A percentile compares a stretch with the other conserved stretches of the same genome.
Conservation (phyloP, 2,113 vertebrate genomes). For the Ptilonorhynchus violaceus region DNA sequence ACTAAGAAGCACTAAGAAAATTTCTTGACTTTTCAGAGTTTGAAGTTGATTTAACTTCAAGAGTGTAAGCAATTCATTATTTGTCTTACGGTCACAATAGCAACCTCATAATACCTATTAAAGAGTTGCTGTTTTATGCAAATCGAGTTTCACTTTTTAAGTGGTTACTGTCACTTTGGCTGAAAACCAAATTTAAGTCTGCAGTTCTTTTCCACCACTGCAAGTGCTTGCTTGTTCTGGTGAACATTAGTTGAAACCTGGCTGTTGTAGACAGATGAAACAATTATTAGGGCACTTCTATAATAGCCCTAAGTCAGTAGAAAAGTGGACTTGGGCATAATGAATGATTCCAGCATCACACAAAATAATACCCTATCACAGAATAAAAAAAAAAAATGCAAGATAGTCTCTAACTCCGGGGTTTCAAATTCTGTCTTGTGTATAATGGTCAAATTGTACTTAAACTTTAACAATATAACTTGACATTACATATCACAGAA, state of each 20-base stretch:
- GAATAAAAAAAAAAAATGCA: background rate
- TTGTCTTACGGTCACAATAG: background rate
- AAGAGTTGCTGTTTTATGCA: background rate
- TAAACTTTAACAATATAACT: background rate
- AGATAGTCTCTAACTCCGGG: background rate
- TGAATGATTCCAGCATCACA: background rate
- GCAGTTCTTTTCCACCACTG: background rate
- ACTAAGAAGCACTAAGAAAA: background rate
- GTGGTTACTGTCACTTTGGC: background rate
- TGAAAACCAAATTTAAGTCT: background rate
- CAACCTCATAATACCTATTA: background rate
- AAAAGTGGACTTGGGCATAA: background rate
- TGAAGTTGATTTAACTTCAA: background rate
- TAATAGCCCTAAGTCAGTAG: background rate
- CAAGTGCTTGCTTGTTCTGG: background rate
- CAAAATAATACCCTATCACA: background rate
- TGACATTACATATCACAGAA: background rate
- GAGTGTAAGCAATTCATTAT: background rate
- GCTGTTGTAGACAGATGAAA: background rate
- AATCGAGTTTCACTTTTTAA: background rate
- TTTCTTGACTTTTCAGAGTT: background rate
- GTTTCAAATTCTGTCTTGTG: background rate
- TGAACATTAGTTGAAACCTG: background rate
- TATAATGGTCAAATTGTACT: background rate
- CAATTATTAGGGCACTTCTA: background rate